Percentiles rank a stretch among this genome's conserved stretches.
phyloP scores from a whole-genome alignment of 1,140 invertebrate species.

The Saxidomus purpurata region DNA sequence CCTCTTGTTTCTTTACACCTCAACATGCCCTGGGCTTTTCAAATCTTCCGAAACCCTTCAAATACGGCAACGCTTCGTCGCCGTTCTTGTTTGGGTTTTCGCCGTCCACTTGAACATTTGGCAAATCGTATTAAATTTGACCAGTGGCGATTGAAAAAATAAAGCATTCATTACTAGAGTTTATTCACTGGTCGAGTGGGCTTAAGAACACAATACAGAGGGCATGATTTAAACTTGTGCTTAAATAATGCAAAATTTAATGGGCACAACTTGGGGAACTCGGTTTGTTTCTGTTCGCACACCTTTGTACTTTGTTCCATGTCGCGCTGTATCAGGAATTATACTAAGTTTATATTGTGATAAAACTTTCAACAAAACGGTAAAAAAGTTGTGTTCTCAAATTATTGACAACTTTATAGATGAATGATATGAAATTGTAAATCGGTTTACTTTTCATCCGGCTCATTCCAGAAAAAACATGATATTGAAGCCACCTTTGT shows the following conservation, averaged over 20 bases:
- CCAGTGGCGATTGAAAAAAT: not conserved
- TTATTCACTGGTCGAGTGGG: constrained; percentile 32
- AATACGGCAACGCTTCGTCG: not conserved
- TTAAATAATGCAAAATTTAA: not conserved
- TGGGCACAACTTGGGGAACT: not conserved
- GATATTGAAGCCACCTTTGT: no score
- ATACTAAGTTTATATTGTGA: no score
- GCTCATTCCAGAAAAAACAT: no score
- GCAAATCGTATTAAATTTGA: constrained; percentile 37
- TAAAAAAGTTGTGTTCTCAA: no score
- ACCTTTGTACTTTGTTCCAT: no score
- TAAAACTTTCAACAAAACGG: no score
- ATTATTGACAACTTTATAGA: no score
- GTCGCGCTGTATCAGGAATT: no score
- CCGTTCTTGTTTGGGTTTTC: not conserved
- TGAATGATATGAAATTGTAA: no score
- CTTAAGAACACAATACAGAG: not conserved
- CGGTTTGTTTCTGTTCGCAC: no score
- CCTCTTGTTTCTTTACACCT: constrained; percentile 21
- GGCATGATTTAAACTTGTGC: not conserved
- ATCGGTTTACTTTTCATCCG: no score
- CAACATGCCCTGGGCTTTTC: not conserved
- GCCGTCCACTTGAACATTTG: not conserved
- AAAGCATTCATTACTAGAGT: not conserved
- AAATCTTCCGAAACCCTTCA: not conserved